These are phyloP conservation scores for Albula glossodonta DNA, from an alignment of 2,113 vertebrate species.

Conservation along the genomic window DNA sequence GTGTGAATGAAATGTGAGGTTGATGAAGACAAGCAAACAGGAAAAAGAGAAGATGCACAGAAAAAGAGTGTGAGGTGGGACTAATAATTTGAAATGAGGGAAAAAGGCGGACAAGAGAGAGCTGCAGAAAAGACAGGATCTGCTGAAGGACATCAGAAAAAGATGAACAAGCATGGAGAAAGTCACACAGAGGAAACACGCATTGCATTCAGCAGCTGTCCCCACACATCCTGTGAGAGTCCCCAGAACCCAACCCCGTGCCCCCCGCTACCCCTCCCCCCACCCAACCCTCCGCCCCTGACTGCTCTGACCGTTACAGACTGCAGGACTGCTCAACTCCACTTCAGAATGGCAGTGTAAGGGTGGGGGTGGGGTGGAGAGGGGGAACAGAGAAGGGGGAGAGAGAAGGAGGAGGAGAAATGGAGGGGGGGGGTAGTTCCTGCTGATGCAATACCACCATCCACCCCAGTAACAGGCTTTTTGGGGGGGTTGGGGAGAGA, in stretches of 20 bases:
- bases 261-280: too few species aligned
- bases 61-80: background rate
- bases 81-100: background rate
- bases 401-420: background rate
- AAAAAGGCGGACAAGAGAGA: background rate
- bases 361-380: background rate
- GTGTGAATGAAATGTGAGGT: background rate
- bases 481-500: background rate
- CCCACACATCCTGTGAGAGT: background rate
- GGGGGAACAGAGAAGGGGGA: background rate
- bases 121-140: background rate
- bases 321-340: background rate
- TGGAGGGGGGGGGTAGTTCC: background rate
- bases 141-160: background rate
- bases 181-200: background rate
- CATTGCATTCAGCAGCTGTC: background rate
- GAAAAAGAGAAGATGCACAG: background rate
- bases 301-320: background rate
- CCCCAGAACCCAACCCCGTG: background rate
- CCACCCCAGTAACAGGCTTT: constrained; percentile 39
- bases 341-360: background rate
- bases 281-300: background rate
- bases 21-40: background rate
- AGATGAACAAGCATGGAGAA: background rate
- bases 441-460: constrained; percentile 51